phyloP scores from a whole-genome alignment of 2,113 vertebrate species.

The Alectura lathami region DNA sequence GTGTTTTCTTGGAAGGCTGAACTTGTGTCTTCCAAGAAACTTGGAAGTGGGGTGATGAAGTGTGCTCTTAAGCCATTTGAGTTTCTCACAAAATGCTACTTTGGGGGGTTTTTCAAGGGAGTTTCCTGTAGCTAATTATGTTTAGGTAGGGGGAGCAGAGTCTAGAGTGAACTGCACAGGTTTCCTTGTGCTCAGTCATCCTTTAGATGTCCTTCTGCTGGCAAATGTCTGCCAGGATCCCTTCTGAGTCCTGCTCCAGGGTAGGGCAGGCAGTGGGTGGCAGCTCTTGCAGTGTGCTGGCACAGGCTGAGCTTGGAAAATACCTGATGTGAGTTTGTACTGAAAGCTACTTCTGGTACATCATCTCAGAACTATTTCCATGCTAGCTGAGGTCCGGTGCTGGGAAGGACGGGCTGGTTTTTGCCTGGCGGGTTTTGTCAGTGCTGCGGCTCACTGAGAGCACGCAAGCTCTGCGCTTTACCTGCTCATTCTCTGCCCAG shows the following conservation, averaged over 20 bases:
- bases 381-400: neutral
- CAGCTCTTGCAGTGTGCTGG: neutral
- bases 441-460: neutral
- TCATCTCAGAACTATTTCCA: neutral
- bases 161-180: fast-evolving
- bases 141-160: neutral
- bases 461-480: neutral
- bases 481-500: neutral
- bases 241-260: fast-evolving
- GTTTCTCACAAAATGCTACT: neutral
- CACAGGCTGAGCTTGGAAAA: neutral
- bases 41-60: fast-evolving
- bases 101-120: neutral
- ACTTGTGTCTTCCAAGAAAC: neutral
- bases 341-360: neutral
- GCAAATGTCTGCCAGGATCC: neutral
- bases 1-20: neutral
- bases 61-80: fast-evolving
- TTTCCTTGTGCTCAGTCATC: neutral
- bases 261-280: neutral
- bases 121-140: neutral
- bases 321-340: fast-evolving
- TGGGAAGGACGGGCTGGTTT: neutral
- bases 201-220: neutral
- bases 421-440: neutral